Evolutionary conservation across 2,113 vertebrate species (phyloP), one percentile per base, ranked within the genome.

Genomic region (Entomyzon cyanotis): DNA sequence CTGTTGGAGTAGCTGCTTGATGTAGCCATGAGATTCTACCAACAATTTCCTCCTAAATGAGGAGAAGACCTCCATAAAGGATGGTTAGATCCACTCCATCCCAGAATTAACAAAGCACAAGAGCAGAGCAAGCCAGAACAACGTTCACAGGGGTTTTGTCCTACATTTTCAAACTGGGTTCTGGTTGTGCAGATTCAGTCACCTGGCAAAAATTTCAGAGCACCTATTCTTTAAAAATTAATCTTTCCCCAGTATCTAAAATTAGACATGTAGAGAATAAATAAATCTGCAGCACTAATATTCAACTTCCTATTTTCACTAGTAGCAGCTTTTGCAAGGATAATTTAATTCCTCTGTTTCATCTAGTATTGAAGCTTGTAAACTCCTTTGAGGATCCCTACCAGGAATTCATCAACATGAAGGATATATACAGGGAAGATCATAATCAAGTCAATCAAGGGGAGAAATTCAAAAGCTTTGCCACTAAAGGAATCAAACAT

Each of bases 361-460:
- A 93, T 95, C 87, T 89, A 64, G 76, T 74, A 86, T 22, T 64
- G 91, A 80, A 50, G 94, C 93, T 84, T 90, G 71, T 90, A 95
- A 97, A 95, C 55, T 84, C 64, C 91, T 89, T 85, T 95, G 85
- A 94, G 87, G 84, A 65, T 95, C 71, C 90, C 95, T 94, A 96
- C 88, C 94, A 96, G 94, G 94, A 97, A 98, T 97, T 96, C 80
- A 96, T 85, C 89, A 96, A 84, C 90, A 64, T 95, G 79, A 95
- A 93, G 91, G 73, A 89, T 95, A 93, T 95, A 95, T 94, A 95
- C 77, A 92, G 88, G 75, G 96, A 96, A 90, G 92, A 95, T 96
- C 93, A 94, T 95, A 97, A 97, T 97, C 95, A 97, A 96, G 96
- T 97, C 96, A 94, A 96, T 93, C 90, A 96, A 97, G 89, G 95